Conservation (phyloP, 2,888 invertebrate species). For the Rhingia campestris region DNA sequence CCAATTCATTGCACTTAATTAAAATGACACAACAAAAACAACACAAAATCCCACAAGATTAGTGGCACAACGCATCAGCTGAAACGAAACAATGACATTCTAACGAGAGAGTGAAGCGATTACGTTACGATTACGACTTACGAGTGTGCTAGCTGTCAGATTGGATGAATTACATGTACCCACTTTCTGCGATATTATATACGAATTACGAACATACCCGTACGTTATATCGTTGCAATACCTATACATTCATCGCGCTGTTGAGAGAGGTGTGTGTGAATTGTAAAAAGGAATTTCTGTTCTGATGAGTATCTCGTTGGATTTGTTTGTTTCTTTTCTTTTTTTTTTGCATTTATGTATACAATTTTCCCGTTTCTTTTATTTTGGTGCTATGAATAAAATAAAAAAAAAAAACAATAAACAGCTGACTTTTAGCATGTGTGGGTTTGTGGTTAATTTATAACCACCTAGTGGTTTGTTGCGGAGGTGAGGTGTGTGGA, state of each 20-base stretch:
- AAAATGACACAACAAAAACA: slow-evolving; percentile 5
- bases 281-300: slow-evolving; percentile 38
- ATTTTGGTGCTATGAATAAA: slow-evolving; percentile 27
- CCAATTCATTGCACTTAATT: slow-evolving; percentile 46
- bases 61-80: background rate
- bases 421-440: slow-evolving; percentile 43
- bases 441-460: slow-evolving; percentile 10
- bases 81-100: slow-evolving; percentile 12
- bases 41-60: background rate
- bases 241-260: background rate
- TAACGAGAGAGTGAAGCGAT: background rate
- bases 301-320: slow-evolving; percentile 48
- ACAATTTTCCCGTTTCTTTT: background rate
- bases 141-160: slow-evolving; percentile 1
- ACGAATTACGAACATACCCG: background rate
- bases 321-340: slow-evolving; percentile 16
- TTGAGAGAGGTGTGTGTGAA: slow-evolving; percentile 41
- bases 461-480: too few relatives aligned
- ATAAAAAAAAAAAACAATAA: slow-evolving; percentile 38
- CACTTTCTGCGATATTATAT: background rate
- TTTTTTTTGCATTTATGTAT: slow-evolving; percentile 1
- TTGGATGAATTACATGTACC: slow-evolving; percentile 14
- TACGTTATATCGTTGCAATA: background rate
- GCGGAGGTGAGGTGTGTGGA: background rate
- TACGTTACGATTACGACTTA: background rate